A percentile compares a stretch with the other conserved stretches of the same genome.
Evolutionary conservation across 2,113 vertebrate genomes (phyloP).

Genomic region (Lathamus discolor): DNA sequence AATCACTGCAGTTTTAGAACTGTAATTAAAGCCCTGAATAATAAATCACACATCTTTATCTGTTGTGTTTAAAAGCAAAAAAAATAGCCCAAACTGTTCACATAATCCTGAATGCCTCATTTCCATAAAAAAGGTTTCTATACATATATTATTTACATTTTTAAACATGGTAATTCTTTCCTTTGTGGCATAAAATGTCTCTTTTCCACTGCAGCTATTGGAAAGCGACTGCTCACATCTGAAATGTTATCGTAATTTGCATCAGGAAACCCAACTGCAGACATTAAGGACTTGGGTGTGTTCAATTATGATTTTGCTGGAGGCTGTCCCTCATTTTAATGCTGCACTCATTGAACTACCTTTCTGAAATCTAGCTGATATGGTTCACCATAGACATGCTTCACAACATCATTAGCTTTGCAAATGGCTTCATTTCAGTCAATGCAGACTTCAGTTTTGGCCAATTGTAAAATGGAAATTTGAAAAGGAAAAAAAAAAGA

Average conservation of each 20-base stretch:
- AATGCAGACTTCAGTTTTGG: constrained; percentile 69
- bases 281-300: constrained; percentile 72
- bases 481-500: constrained; percentile 35
- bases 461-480: constrained; percentile 74
- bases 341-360: constrained; percentile 68
- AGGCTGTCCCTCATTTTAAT: constrained; percentile 73
- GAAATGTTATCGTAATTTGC: constrained; percentile 71
- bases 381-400: constrained; percentile 48
- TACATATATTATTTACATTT: constrained; percentile 78
- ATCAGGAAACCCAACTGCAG: constrained; percentile 68
- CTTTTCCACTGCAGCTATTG: constrained; percentile 68
- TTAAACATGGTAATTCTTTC: constrained; percentile 71
- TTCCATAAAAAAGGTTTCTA: constrained; percentile 75
- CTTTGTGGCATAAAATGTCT: constrained; percentile 66
- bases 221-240: constrained; percentile 65
- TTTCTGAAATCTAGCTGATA: constrained; percentile 70
- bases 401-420: constrained; percentile 70
- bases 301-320: constrained; percentile 71
- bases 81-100: constrained; percentile 53
- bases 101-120: constrained; percentile 70
- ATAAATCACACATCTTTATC: constrained; percentile 57
- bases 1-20: constrained; percentile 68
- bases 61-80: constrained; percentile 59
- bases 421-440: constrained; percentile 75
- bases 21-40: constrained; percentile 76